Percentiles rank a stretch among this genome's conserved stretches.
Evolutionary conservation across 2,113 vertebrate species (phyloP).

Genomic region (Campylomormyrus numenius): DNA sequence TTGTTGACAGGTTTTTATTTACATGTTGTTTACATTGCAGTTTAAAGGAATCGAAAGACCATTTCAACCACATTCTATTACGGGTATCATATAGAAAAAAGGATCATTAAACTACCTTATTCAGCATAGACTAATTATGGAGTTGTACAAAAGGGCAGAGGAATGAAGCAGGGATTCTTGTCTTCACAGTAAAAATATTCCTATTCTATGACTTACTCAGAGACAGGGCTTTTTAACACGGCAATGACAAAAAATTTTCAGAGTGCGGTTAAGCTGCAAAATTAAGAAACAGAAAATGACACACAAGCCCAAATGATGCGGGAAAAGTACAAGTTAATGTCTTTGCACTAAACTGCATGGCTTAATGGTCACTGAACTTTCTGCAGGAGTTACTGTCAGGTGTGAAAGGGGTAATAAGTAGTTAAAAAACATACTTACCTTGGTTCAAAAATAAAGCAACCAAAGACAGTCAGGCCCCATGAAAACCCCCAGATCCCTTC

Average conservation of each 20-base stretch:
- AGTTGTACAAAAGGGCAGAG: conserved; percentile 9
- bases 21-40: conserved; percentile 52
- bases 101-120: conserved; percentile 5
- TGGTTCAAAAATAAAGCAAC: conserved; percentile 33
- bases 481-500: conserved; percentile 17
- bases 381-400: conserved; percentile 17
- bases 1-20: conserved; percentile 57
- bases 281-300: not conserved
- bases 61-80: conserved; percentile 37
- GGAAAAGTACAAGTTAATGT: not conserved
- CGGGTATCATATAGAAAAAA: conserved; percentile 23
- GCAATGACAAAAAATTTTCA: not conserved
- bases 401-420: conserved; percentile 35
- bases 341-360: not conserved
- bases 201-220: conserved; percentile 8
- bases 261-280: not conserved
- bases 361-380: conserved; percentile 12
- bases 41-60: conserved; percentile 35
- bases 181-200: conserved; percentile 12
- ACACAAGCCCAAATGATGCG: not conserved
- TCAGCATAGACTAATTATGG: conserved; percentile 12
- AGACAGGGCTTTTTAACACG: not conserved
- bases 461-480: conserved; percentile 23
- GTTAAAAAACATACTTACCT: conserved; percentile 63
- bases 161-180: conserved; percentile 9